Conservation (phyloP, 2,113 vertebrate genomes). For the Malurus cyaneus region DNA sequence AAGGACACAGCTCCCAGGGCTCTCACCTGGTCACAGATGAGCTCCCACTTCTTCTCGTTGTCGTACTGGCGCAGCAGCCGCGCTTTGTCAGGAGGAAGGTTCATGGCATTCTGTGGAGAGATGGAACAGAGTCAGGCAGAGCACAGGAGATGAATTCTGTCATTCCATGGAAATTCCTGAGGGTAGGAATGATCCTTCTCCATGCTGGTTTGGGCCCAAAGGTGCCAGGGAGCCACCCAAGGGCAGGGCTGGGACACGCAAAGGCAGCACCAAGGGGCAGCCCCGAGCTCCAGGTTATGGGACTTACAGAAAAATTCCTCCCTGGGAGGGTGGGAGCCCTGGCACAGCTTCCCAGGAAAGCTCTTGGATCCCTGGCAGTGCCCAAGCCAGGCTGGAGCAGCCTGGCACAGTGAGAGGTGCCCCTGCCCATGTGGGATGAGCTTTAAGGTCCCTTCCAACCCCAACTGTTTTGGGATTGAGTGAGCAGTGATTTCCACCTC, state of each 20-base stretch:
- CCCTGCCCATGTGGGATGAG: neutral
- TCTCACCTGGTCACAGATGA: slow-evolving; percentile 97
- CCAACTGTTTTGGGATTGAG: neutral
- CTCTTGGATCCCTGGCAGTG: neutral
- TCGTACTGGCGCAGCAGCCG: slow-evolving; percentile 94
- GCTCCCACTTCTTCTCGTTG: slow-evolving; percentile 99
- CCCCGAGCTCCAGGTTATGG: neutral
- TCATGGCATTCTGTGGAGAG: slow-evolving; percentile 92
- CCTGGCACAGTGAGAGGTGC: rapidly evolving
- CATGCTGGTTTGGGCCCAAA: neutral
- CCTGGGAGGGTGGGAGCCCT: rapidly evolving
- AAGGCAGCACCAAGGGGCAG: rapidly evolving
- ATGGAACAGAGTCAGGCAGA: neutral
- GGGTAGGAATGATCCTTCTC: neutral
- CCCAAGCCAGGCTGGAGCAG: rapidly evolving
- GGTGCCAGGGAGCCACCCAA: rapidly evolving
- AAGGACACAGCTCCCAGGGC: no score
- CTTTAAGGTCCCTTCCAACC: neutral
- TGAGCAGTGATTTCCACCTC: neutral
- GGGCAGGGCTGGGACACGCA: neutral
- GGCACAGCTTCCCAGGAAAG: neutral
- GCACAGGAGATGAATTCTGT: no score
- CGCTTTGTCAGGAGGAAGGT: slow-evolving; percentile 97
- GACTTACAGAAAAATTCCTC: rapidly evolving
- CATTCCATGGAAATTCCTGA: neutral